Evolutionary conservation across 2,888 invertebrate genomes (phyloP).

Genomic region (Drosophila eohydei): DNA sequence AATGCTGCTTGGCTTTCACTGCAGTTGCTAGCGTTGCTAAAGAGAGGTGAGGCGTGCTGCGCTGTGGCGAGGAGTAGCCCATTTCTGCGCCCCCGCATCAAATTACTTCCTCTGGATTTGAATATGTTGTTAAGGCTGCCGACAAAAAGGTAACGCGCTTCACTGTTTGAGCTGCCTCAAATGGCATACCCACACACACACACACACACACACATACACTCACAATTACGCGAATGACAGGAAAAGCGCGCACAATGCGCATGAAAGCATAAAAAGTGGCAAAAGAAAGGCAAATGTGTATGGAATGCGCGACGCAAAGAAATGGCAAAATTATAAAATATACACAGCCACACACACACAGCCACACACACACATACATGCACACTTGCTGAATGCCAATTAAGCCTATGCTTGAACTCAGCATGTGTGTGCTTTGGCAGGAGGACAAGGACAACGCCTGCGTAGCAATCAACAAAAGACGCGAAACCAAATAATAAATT

Average conservation of each 20-base stretch:
- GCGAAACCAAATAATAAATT: conserved; percentile 73
- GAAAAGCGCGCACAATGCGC: conserved; percentile 76
- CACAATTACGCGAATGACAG: conserved; percentile 78
- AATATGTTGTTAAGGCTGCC: conserved; percentile 73
- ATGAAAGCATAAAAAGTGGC: conserved; percentile 70
- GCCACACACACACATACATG: background rate
- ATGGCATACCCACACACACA: conserved; percentile 44
- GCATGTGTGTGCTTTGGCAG: conserved; percentile 15
- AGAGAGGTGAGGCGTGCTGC: background rate
- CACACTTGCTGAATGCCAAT: conserved; percentile 71
- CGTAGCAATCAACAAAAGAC: conserved; percentile 73
- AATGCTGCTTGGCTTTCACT: conserved; percentile 22
- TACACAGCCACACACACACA: conserved; percentile 10
- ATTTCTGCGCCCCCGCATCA: conserved; percentile 40
- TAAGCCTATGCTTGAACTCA: conserved; percentile 72
- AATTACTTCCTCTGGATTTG: conserved; percentile 80
- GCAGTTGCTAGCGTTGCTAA: background rate
- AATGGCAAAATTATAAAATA: conserved; percentile 78
- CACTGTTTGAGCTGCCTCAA: conserved; percentile 62
- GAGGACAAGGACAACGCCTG: conserved; percentile 31
- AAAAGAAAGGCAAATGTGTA: conserved; percentile 57
- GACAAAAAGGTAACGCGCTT: conserved; percentile 68
- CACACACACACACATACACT: conserved; percentile 21
- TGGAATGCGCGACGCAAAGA: conserved; percentile 59
- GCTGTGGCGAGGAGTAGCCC: background rate